phyloP scores from a whole-genome alignment of 2,888 invertebrate genomes.

The Meliscaeva auricollis region DNA sequence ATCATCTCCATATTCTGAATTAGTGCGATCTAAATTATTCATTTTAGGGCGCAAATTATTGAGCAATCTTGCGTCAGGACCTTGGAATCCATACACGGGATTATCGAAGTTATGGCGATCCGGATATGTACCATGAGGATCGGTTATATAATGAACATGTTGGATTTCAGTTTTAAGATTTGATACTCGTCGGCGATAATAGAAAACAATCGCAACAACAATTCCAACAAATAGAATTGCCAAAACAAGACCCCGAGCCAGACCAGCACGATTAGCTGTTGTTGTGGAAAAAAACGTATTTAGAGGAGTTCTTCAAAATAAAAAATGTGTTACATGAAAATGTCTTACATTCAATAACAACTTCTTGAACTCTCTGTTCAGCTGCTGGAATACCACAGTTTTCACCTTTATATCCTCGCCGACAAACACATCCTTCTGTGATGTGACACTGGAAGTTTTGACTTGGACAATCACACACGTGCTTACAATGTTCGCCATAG shows the following conservation, averaged over 20 bases:
- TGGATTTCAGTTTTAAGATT: constrained; percentile 94
- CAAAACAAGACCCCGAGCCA: constrained; percentile 87
- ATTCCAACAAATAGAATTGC: constrained; percentile 87
- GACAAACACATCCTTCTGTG: constrained; percentile 91
- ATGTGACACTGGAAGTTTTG: constrained; percentile 93
- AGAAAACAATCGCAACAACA: constrained; percentile 88
- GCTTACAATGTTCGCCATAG: constrained; percentile 94
- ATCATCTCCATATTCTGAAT: constrained; percentile 82
- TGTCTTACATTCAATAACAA: constrained; percentile 79
- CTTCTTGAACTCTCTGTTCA: constrained; percentile 79
- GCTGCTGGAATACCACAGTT: constrained; percentile 86
- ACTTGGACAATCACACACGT: constrained; percentile 90
- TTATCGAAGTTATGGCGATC: constrained; percentile 92
- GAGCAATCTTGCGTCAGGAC: constrained; percentile 85
- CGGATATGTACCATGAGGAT: constrained; percentile 86
- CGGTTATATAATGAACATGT: constrained; percentile 93
- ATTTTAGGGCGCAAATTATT: constrained; percentile 82
- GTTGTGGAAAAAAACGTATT: background rate
- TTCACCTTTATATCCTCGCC: constrained; percentile 90
- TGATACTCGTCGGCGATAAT: constrained; percentile 92
- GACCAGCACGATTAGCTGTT: constrained; percentile 85
- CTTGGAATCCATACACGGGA: constrained; percentile 94
- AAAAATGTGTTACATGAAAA: constrained; percentile 9
- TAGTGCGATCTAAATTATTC: constrained; percentile 82
- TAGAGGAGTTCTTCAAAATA: background rate